Percentiles rank a stretch among this genome's conserved stretches.
Evolutionary conservation across 2,888 invertebrate species (phyloP).

Genomic region (Malthinus seriepunctatus): DNA sequence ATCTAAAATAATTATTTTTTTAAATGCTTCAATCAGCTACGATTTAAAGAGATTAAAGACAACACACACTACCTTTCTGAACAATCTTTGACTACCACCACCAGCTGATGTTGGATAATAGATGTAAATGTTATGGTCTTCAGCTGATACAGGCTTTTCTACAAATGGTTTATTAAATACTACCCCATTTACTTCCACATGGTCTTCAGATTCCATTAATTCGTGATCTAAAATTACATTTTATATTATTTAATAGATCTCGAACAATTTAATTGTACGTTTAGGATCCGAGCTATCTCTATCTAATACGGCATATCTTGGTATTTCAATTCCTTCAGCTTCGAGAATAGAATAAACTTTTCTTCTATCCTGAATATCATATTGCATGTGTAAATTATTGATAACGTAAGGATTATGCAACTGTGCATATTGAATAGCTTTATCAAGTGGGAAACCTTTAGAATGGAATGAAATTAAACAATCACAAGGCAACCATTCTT

Average conservation of each 20-base stretch:
- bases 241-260: neutral
- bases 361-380: slow-evolving; percentile 93
- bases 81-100: slow-evolving; percentile 95
- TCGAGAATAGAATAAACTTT: slow-evolving; percentile 95
- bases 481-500: slow-evolving; percentile 98
- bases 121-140: slow-evolving; percentile 99
- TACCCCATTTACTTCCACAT: slow-evolving; percentile 94
- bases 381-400: slow-evolving; percentile 98
- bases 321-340: slow-evolving; percentile 95
- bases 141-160: slow-evolving; percentile 98
- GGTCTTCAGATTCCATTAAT: slow-evolving; percentile 93
- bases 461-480: slow-evolving; percentile 98
- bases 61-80: slow-evolving; percentile 78
- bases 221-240: slow-evolving; percentile 72
- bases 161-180: slow-evolving; percentile 98
- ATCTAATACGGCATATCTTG: slow-evolving; percentile 95
- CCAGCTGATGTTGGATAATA: slow-evolving; percentile 99
- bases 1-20: slow-evolving; percentile 65
- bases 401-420: slow-evolving; percentile 94
- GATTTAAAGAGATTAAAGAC: neutral
- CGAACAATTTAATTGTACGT: slow-evolving; percentile 60
- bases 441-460: slow-evolving; percentile 96
- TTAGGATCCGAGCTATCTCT: slow-evolving; percentile 90
- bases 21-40: neutral
- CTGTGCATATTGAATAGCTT: slow-evolving; percentile 95